Percentiles rank a stretch among this genome's conserved stretches.
These are phyloP conservation scores for Pentamera pediparva DNA, from an alignment of 53 echinoderm and acorn worm species.

Conservation along the genomic window DNA sequence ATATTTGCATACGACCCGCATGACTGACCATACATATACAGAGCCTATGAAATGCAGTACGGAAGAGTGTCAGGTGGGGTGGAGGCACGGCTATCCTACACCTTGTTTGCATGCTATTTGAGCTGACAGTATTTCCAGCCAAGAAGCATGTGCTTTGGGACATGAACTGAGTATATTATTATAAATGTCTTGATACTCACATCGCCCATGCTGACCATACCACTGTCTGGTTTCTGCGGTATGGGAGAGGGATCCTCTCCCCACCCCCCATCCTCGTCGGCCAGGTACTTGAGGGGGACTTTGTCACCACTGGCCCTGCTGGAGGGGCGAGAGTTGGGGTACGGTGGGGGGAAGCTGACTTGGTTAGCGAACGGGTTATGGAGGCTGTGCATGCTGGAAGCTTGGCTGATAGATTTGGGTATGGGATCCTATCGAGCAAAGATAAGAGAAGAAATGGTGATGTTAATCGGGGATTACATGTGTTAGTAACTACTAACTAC, in stretches of 20 bases:
- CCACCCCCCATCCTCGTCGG: conserved; percentile 59
- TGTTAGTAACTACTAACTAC: no score
- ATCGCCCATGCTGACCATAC: conserved; percentile 88
- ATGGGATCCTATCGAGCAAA: conserved; percentile 74
- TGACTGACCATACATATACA: no score
- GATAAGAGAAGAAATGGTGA: neutral
- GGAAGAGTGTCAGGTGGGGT: no score
- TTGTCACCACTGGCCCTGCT: conserved; percentile 63
- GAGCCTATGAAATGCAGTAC: no score
- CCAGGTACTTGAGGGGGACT: conserved; percentile 56
- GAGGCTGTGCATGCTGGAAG: conserved; percentile 82
- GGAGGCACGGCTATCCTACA: no score
- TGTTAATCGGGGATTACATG: neutral
- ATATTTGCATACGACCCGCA: no score
- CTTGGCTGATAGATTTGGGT: conserved; percentile 78
- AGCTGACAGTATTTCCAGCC: no score
- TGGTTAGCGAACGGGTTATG: conserved; percentile 79
- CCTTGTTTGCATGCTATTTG: no score
- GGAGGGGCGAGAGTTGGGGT: conserved; percentile 43
- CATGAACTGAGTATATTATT: neutral
- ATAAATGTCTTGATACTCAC: conserved; percentile 48
- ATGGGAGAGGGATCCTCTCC: conserved; percentile 61
- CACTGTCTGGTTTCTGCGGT: conserved; percentile 70
- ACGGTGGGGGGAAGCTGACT: conserved; percentile 49
- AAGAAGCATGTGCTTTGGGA: neutral